Evolutionary conservation across 2,113 vertebrate genomes (phyloP).

Genomic region (Grammomys dolichurus): DNA sequence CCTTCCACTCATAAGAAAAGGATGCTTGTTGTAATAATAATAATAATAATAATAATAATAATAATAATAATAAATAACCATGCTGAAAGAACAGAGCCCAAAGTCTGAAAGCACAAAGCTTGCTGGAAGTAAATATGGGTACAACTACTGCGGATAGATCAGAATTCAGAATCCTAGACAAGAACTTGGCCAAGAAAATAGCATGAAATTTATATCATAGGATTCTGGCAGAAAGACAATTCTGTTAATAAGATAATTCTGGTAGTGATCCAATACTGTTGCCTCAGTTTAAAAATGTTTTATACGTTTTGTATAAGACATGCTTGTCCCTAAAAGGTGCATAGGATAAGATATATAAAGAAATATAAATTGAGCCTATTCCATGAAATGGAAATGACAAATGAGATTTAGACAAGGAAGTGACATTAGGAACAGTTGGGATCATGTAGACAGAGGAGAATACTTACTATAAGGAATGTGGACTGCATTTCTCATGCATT

Average conservation of each 20-base stretch:
- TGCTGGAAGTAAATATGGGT: background rate
- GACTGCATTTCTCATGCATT: background rate
- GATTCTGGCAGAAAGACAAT: background rate
- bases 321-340: background rate
- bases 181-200: background rate
- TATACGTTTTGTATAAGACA: background rate
- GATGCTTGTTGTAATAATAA: background rate
- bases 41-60: too few relatives aligned
- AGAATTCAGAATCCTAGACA: background rate
- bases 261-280: background rate
- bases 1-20: background rate
- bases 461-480: background rate
- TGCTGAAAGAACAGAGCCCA: background rate
- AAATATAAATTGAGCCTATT: slow-evolving; percentile 11
- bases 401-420: background rate
- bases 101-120: background rate
- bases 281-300: background rate
- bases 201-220: background rate
- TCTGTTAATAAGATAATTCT: slow-evolving; percentile 19
- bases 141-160: background rate
- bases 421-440: background rate
- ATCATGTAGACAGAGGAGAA: background rate
- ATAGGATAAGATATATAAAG: background rate
- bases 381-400: background rate
- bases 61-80: background rate